Evolutionary conservation across 23 tunicate genomes (phyloP).

Genomic region (Phallusia fumigata): DNA sequence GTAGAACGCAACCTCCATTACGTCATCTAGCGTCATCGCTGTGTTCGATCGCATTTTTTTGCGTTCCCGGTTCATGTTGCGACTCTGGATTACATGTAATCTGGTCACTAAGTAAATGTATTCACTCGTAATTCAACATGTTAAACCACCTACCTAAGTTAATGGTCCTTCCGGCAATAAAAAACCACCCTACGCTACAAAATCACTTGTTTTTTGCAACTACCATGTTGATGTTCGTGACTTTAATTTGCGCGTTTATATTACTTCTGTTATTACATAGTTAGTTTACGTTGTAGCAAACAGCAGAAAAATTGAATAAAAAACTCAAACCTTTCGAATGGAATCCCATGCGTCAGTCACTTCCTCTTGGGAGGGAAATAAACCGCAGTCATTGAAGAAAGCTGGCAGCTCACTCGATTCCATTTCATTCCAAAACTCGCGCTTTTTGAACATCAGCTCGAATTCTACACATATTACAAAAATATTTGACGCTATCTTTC

Average conservation of each 20-base stretch:
- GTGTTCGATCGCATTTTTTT: conserved; percentile 52
- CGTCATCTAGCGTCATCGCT: conserved; percentile 45
- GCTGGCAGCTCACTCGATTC: conserved; percentile 38
- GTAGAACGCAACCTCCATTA: conserved; percentile 59
- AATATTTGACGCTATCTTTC: neutral
- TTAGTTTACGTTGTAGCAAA: too few relatives aligned
- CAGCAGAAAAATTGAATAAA: too few relatives aligned
- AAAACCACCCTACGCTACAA: too few relatives aligned
- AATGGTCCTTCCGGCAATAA: too few relatives aligned
- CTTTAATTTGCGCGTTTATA: too few relatives aligned
- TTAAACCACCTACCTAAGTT: too few relatives aligned
- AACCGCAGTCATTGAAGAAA: conserved; percentile 53
- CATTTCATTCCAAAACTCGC: conserved; percentile 67
- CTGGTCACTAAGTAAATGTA: too few relatives aligned
- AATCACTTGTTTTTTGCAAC: too few relatives aligned
- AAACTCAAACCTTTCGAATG: conserved; percentile 23
- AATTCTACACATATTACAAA: conserved; percentile 20
- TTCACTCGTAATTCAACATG: too few relatives aligned
- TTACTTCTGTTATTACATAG: too few relatives aligned
- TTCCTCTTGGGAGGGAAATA: conserved; percentile 55
- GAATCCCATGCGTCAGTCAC: conserved; percentile 44
- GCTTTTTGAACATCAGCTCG: conserved; percentile 43
- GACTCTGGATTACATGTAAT: conserved; percentile 16
- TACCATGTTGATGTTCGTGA: too few relatives aligned
- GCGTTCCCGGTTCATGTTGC: conserved; percentile 6